phyloP scores from a whole-genome alignment of 2,113 vertebrate genomes.

The Galbula dea region DNA sequence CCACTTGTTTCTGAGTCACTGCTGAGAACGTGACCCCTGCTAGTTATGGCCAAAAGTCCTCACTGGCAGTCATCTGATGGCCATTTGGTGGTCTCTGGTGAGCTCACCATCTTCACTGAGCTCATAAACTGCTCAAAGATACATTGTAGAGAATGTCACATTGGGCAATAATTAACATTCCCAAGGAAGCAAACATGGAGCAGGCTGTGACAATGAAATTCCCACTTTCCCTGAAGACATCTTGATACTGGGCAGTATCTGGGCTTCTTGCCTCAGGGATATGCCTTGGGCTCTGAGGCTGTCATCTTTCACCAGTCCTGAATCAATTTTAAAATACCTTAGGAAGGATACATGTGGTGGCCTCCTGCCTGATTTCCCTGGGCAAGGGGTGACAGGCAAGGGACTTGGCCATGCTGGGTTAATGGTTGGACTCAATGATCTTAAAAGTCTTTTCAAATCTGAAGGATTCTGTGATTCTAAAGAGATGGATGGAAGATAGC shows the following conservation, averaged over 20 bases:
- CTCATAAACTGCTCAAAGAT: not conserved
- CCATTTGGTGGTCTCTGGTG: accelerated
- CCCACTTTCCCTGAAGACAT: not conserved
- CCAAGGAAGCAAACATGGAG: not conserved
- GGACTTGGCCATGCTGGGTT: not conserved
- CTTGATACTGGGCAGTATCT: not conserved
- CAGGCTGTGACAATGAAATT: not conserved
- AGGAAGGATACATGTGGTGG: not conserved
- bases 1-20: not conserved
- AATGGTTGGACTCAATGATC: not conserved
- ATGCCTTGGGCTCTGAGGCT: not conserved
- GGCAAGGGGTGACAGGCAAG: not conserved
- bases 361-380: not conserved
- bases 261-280: not conserved
- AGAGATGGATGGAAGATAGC: not conserved
- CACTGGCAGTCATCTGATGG: not conserved
- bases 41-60: not conserved
- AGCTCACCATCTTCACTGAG: not conserved
- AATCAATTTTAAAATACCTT: not conserved
- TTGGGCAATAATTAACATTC: not conserved
- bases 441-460: not conserved
- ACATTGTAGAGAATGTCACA: not conserved
- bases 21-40: not conserved
- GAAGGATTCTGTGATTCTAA: not conserved
- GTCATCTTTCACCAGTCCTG: not conserved